These are phyloP conservation scores for Sycophila texana DNA, from an alignment of 2,888 invertebrate genomes.

Conservation along the genomic window DNA sequence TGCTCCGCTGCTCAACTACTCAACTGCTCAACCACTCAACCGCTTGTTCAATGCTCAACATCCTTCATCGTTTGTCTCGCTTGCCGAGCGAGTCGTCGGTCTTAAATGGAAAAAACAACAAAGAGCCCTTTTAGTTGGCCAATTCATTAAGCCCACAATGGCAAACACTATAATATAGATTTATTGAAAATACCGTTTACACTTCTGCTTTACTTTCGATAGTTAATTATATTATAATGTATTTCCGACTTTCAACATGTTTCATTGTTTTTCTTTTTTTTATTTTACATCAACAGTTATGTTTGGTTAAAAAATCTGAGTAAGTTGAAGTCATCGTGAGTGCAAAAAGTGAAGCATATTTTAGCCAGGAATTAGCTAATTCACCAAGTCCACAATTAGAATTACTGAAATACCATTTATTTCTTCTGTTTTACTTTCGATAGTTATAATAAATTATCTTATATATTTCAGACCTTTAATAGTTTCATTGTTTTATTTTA, in stretches of 20 bases:
- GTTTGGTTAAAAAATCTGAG: slow-evolving; percentile 50
- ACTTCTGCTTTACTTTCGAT: too few species aligned
- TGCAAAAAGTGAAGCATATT: too few species aligned
- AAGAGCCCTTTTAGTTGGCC: not conserved
- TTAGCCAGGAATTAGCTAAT: too few species aligned
- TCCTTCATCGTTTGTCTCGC: too few species aligned
- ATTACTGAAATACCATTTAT: not conserved
- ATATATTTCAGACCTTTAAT: not conserved
- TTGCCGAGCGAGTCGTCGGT: not conserved
- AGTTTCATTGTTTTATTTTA: slow-evolving; percentile 49
- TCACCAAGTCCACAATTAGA: too few species aligned
- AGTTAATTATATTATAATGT: too few species aligned
- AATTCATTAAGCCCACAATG: too few species aligned
- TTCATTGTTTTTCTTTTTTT: slow-evolving; percentile 19
- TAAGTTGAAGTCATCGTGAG: slow-evolving; percentile 73
- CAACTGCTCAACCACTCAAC: not conserved
- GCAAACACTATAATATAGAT: too few species aligned
- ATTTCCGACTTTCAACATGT: not conserved
- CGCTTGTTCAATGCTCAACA: too few species aligned
- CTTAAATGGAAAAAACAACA: slow-evolving; percentile 43
- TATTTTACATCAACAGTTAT: slow-evolving; percentile 17
- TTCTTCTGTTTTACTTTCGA: too few species aligned
- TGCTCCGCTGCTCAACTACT: not conserved
- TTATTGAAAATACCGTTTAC: not conserved
- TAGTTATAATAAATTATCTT: too few species aligned